phyloP scores from a whole-genome alignment of 2,113 vertebrate species.

The Puma concolor region DNA sequence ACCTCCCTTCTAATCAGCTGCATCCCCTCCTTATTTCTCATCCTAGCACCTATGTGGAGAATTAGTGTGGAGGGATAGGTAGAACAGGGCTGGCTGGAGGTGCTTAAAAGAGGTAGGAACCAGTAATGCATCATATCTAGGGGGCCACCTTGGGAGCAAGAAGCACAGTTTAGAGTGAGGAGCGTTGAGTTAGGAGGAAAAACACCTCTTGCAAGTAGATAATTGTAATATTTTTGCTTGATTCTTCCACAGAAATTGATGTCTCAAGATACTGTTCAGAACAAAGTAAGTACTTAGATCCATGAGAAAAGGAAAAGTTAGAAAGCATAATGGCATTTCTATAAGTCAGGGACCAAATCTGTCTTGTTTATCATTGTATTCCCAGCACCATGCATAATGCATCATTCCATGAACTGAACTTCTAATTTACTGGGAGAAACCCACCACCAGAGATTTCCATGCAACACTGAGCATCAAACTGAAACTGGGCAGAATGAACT shows the following conservation, averaged over 20 bases:
- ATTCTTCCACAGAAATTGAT: slow-evolving; percentile 54
- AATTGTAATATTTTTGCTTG: slow-evolving; percentile 30
- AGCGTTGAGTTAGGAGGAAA: background rate
- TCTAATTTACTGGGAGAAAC: slow-evolving; percentile 1
- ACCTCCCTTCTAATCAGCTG: background rate
- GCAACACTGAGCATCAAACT: background rate
- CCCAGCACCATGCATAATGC: background rate
- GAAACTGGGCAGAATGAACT: background rate
- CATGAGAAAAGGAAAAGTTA: background rate
- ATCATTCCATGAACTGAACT: background rate
- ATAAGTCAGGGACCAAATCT: background rate
- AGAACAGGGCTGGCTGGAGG: background rate
- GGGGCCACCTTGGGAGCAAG: background rate
- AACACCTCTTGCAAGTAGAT: background rate
- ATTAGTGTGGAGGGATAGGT: background rate
- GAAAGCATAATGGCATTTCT: background rate
- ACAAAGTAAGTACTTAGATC: slow-evolving; percentile 71
- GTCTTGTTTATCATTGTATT: background rate
- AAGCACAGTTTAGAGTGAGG: background rate
- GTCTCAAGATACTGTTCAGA: slow-evolving; percentile 70
- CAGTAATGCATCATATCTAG: background rate
- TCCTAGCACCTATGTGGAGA: background rate
- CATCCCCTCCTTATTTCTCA: background rate
- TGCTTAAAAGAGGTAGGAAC: background rate
- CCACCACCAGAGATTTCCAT: background rate